phyloP scores from a whole-genome alignment of 23 tunicate genomes.

The Styela clava region DNA sequence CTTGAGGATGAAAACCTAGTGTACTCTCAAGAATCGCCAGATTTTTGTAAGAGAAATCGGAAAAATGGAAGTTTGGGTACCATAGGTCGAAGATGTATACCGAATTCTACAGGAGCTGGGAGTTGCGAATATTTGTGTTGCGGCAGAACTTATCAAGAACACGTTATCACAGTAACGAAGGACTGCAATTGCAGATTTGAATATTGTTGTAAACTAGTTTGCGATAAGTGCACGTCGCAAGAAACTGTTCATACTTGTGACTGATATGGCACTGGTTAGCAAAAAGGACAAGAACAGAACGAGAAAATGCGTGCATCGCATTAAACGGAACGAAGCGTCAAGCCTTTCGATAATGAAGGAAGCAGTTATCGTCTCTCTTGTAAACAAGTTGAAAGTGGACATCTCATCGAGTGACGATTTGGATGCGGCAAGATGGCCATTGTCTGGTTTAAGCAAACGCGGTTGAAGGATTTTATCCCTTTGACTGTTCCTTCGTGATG shows the following conservation, averaged over 20 bases:
- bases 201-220: conserved; percentile 18
- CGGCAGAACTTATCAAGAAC: conserved; percentile 36
- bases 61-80: conserved; percentile 60
- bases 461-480: too few relatives aligned
- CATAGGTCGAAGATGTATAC: conserved; percentile 49
- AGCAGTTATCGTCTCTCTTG: background rate
- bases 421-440: background rate
- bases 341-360: background rate
- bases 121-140: conserved; percentile 71
- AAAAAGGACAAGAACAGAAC: background rate
- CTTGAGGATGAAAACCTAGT: conserved; percentile 22
- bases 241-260: conserved; percentile 33
- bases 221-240: conserved; percentile 32
- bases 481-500: too few relatives aligned
- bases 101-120: conserved; percentile 29
- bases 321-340: background rate
- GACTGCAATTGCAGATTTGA: conserved; percentile 56
- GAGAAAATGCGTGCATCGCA: background rate
- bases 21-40: conserved; percentile 47
- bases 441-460: background rate
- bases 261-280: conserved; percentile 11
- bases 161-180: background rate
- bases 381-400: background rate
- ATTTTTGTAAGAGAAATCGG: conserved; percentile 33
- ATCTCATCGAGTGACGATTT: background rate